phyloP scores from a whole-genome alignment of 2,888 invertebrate species.

The Drosophila sordidula region DNA sequence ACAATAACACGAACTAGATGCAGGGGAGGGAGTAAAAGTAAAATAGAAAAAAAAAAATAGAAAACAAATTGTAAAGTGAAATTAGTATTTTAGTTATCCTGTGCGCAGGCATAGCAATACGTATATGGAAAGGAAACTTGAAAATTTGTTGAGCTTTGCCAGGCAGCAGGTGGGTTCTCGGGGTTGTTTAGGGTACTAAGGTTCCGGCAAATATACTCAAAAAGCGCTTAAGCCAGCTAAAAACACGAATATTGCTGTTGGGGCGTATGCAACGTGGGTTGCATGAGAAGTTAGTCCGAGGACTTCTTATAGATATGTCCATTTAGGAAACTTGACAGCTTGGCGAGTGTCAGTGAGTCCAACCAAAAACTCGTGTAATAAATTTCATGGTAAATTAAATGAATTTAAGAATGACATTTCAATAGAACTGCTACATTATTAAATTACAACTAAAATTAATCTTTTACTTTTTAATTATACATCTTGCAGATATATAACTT shows the following conservation, averaged over 20 bases:
- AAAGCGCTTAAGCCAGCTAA: constrained; percentile 44
- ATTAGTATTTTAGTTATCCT: constrained; percentile 80
- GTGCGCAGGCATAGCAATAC: constrained; percentile 59
- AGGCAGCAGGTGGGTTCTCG: constrained; percentile 26
- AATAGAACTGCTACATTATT: neutral
- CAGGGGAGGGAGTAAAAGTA: constrained; percentile 5
- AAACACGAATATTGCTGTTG: constrained; percentile 27
- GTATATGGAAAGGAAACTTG: constrained; percentile 35
- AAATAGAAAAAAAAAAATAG: constrained; percentile 45
- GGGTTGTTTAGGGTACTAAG: constrained; percentile 8
- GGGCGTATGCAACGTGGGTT: constrained; percentile 14
- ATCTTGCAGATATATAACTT: no score
- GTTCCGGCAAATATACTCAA: constrained; percentile 28
- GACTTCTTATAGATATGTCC: neutral
- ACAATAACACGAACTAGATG: constrained; percentile 46
- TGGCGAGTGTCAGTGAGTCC: neutral
- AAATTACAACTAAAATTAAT: no score
- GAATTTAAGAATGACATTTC: neutral
- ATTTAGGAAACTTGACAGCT: neutral
- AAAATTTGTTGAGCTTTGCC: constrained; percentile 46
- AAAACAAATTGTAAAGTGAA: constrained; percentile 79
- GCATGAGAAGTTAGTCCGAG: constrained; percentile 3
- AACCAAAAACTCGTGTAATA: neutral
- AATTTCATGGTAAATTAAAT: neutral
- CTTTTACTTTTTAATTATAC: no score